A percentile compares a stretch with the other conserved stretches of the same genome.
phyloP scores from a whole-genome alignment of 2,797 vertebrate genomes.

The Graptemys geographica region DNA sequence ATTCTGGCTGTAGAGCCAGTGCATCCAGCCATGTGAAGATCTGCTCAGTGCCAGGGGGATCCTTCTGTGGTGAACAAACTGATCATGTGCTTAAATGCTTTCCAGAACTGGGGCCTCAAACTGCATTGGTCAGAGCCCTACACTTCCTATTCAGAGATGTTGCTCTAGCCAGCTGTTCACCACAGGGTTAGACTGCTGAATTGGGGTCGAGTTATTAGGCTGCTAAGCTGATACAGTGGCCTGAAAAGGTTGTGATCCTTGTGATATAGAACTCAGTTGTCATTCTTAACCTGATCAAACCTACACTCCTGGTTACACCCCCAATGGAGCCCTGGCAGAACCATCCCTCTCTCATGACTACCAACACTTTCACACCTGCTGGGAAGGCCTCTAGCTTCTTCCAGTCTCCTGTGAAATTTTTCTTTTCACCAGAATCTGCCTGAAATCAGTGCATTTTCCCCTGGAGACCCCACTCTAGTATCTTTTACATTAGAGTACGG shows the following conservation, averaged over 20 bases:
- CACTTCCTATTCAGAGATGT: no score
- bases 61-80: background rate
- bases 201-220: fast-evolving
- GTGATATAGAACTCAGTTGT: background rate
- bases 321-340: background rate
- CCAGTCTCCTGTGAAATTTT: background rate
- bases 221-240: background rate
- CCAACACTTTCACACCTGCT: background rate
- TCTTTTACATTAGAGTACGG: background rate
- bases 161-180: background rate
- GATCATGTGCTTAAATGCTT: no score
- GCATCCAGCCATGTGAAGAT: background rate
- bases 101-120: no score
- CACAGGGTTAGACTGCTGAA: background rate
- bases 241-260: background rate
- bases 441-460: background rate
- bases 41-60: background rate
- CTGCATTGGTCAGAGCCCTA: no score
- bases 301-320: fast-evolving
- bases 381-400: background rate
- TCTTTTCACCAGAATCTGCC: background rate
- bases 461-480: background rate
- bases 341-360: background rate
- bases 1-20: background rate
- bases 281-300: background rate